Conservation (phyloP, 2,888 invertebrate genomes). For the Andrena trimmerana region DNA sequence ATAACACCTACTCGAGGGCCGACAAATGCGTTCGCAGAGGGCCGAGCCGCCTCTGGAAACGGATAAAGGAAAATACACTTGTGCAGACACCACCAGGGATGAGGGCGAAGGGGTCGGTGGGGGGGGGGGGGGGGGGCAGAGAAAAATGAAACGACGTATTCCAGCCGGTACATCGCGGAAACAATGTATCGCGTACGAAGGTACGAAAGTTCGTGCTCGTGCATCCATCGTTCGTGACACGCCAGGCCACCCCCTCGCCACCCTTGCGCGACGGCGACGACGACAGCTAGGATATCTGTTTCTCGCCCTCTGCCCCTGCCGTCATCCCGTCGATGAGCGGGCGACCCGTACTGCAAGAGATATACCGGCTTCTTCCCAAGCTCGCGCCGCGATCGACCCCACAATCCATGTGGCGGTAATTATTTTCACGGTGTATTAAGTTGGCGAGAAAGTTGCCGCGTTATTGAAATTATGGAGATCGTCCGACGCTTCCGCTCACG, state of each 20-base stretch:
- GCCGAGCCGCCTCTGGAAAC: conserved; percentile 33
- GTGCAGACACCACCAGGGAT: conserved; percentile 22
- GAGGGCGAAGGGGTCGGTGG: conserved; percentile 12
- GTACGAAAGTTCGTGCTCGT: conserved; percentile 48
- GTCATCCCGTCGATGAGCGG: conserved; percentile 49
- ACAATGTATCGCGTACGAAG: conserved; percentile 69
- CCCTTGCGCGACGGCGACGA: conserved; percentile 42
- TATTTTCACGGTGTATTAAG: conserved; percentile 56
- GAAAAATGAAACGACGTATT: conserved; percentile 59
- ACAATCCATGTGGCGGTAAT: conserved; percentile 47
- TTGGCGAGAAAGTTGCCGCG: conserved; percentile 39
- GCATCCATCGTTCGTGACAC: conserved; percentile 51
- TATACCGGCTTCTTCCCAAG: conserved; percentile 32
- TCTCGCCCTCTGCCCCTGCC: conserved; percentile 36
- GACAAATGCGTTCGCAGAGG: conserved; percentile 52
- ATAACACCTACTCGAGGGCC: conserved; percentile 70
- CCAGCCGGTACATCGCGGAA: conserved; percentile 59
- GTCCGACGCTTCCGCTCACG: conserved; percentile 37
- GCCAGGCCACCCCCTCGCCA: conserved; percentile 29
- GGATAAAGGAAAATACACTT: conserved; percentile 44
- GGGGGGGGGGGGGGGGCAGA: conserved; percentile 1
- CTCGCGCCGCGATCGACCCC: conserved; percentile 34
- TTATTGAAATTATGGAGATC: conserved; percentile 51
- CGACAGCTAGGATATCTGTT: conserved; percentile 59
- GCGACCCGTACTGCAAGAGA: not conserved